Conservation (phyloP, 2,888 invertebrate genomes). For the Lycaena phlaeas region DNA sequence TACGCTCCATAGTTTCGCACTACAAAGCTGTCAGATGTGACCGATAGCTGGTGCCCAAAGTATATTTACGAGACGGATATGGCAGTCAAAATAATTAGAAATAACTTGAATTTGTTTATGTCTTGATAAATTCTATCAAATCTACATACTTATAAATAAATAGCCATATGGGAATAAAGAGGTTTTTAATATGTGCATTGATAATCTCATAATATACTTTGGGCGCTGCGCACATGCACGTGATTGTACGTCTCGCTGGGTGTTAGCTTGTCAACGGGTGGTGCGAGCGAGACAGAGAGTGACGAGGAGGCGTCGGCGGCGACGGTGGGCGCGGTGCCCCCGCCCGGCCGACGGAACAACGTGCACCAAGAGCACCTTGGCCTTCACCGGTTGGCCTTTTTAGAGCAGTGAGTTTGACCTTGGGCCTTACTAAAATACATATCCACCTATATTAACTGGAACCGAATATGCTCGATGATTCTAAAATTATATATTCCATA, state of each 20-base stretch:
- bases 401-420: slow-evolving; percentile 48
- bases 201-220: neutral
- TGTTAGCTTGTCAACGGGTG: slow-evolving; percentile 56
- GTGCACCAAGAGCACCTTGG: slow-evolving; percentile 59
- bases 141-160: too few species aligned
- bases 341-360: slow-evolving; percentile 46
- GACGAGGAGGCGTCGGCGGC: slow-evolving; percentile 76
- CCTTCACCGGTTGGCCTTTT: slow-evolving; percentile 31
- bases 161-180: too few species aligned
- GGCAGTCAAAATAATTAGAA: too few species aligned
- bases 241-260: slow-evolving; percentile 38
- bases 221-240: slow-evolving; percentile 21
- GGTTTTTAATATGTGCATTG: neutral
- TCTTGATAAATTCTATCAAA: too few species aligned
- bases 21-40: slow-evolving; percentile 3
- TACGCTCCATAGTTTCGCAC: slow-evolving; percentile 5
- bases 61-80: too few species aligned
- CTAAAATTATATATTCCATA: too few species aligned
- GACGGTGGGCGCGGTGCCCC: slow-evolving; percentile 43
- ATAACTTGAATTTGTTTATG: too few species aligned
- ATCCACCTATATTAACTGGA: too few species aligned
- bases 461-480: too few species aligned
- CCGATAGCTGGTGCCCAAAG: slow-evolving; percentile 3
- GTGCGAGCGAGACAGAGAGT: slow-evolving; percentile 83
- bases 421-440: slow-evolving; percentile 3